Percentiles rank a stretch among this genome's conserved stretches.
phyloP scores from a whole-genome alignment of 92 coral and sea anemone species.

The Palythoa caribaeorum region DNA sequence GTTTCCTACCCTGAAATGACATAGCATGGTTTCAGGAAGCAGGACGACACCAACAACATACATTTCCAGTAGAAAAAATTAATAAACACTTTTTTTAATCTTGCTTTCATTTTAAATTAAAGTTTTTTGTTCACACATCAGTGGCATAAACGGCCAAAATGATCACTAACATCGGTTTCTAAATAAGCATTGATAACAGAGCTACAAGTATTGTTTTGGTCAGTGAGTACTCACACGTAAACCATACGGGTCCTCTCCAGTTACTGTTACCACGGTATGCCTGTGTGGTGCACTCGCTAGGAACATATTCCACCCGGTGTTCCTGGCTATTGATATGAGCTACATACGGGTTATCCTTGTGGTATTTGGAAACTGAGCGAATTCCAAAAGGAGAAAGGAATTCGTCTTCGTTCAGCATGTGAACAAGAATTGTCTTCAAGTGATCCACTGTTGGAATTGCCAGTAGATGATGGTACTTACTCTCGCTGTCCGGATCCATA shows the following conservation, averaged over 20 bases:
- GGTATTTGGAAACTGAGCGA: constrained; percentile 91
- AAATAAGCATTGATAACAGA: too few relatives aligned
- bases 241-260: constrained; percentile 99
- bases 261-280: constrained; percentile 98
- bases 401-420: constrained; percentile 91
- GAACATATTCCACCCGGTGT: constrained; percentile 89
- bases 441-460: constrained; percentile 97
- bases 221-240: constrained; percentile 78
- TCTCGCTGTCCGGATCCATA: constrained; percentile 75
- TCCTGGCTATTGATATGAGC: constrained; percentile 68
- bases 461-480: constrained; percentile 81
- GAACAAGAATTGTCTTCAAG: constrained; percentile 78
- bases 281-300: constrained; percentile 88
- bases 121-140: too few relatives aligned
- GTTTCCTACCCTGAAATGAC: too few relatives aligned
- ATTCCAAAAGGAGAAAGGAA: constrained; percentile 97
- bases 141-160: too few relatives aligned
- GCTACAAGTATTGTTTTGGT: too few relatives aligned
- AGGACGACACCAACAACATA: too few relatives aligned
- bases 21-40: too few relatives aligned
- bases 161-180: too few relatives aligned
- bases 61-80: too few relatives aligned
- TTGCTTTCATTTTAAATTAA: too few relatives aligned
- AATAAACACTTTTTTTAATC: too few relatives aligned
- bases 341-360: constrained; percentile 85